Conservation (phyloP, 2,797 vertebrate species). For the Oreortyx pictus region DNA sequence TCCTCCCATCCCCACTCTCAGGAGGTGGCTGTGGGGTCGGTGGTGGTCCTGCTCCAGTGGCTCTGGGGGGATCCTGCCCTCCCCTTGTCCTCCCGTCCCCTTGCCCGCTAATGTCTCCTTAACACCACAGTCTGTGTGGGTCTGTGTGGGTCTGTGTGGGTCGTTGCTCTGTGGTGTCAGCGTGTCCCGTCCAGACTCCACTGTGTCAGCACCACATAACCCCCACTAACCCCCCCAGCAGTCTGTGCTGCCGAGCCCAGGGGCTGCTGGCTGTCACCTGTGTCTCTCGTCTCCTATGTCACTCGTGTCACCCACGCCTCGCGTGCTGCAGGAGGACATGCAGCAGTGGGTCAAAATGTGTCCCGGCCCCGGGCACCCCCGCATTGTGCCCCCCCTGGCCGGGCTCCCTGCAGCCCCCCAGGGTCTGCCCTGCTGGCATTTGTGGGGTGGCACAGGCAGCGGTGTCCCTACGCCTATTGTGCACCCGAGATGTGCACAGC, state of each 20-base stretch:
- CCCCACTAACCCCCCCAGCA: conserved; percentile 35
- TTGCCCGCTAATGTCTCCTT: conserved; percentile 45
- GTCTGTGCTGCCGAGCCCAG: rapidly evolving
- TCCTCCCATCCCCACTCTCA: neutral
- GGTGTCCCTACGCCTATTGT: neutral
- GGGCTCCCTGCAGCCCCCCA: rapidly evolving
- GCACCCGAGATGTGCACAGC: neutral
- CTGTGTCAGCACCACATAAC: neutral
- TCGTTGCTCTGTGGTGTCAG: conserved; percentile 41
- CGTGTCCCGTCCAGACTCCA: neutral
- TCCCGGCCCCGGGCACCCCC: neutral
- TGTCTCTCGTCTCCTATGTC: neutral
- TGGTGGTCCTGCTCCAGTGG: neutral
- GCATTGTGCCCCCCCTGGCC: too few species aligned
- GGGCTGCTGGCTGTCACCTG: neutral
- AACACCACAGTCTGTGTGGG: conserved; percentile 23
- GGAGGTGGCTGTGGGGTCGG: neutral
- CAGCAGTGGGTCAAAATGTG: neutral
- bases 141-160: conserved; percentile 30
- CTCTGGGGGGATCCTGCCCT: neutral
- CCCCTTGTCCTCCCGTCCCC: neutral
- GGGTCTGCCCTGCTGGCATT: neutral
- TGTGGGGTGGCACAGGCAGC: neutral
- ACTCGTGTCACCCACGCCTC: neutral
- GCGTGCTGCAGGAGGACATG: neutral